Percentiles rank a stretch among this genome's conserved stretches.
These are phyloP conservation scores for Ophioderma brevispina DNA, from an alignment of 35 echinoderm and acorn worm species.

Conservation along the genomic window DNA sequence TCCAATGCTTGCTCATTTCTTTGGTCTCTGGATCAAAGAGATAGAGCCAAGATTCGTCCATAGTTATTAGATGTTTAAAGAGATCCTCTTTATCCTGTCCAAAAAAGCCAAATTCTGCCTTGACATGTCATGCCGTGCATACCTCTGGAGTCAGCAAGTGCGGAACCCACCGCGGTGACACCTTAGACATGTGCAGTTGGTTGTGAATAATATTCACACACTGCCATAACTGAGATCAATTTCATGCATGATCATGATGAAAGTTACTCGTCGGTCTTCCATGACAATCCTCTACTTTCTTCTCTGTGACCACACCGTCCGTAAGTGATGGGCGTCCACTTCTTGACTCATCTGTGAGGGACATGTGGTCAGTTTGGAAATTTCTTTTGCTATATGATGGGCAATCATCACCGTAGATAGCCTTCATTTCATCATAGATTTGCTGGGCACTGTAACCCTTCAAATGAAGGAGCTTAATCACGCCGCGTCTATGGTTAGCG, in stretches of 20 bases:
- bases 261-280: slow-evolving; percentile 3
- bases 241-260: slow-evolving; percentile 35
- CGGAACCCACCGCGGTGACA: background rate
- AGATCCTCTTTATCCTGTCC: slow-evolving; percentile 5
- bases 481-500: too few relatives aligned
- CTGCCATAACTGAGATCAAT: slow-evolving; percentile 22
- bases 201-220: slow-evolving; percentile 26
- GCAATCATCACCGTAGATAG: too few relatives aligned
- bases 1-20: slow-evolving; percentile 35
- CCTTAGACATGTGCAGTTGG: slow-evolving; percentile 25
- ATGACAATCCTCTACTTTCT: slow-evolving; percentile 13
- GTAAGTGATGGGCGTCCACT: too few relatives aligned
- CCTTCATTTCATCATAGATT: too few relatives aligned
- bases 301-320: too few relatives aligned
- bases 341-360: too few relatives aligned
- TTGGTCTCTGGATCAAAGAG: slow-evolving; percentile 15
- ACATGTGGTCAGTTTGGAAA: too few relatives aligned
- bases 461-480: too few relatives aligned
- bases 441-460: too few relatives aligned
- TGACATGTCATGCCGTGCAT: background rate
- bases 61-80: slow-evolving; percentile 13
- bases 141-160: slow-evolving; percentile 10
- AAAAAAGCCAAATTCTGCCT: slow-evolving; percentile 6
- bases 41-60: slow-evolving; percentile 16
- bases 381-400: too few relatives aligned